phyloP scores from a whole-genome alignment of 2,888 invertebrate genomes.

The Lacanobia oleracea region DNA sequence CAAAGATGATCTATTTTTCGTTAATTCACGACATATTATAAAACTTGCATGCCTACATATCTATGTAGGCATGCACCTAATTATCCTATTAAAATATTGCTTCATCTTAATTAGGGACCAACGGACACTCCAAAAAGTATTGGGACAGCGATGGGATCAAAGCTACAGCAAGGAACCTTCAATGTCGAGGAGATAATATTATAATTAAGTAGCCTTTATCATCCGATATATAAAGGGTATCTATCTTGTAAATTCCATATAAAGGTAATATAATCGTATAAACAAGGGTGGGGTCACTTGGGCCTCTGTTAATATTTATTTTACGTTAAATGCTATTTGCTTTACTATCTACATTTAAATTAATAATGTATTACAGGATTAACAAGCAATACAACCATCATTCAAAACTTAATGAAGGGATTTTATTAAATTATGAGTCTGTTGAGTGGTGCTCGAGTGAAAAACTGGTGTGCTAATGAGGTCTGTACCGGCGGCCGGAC shows the following conservation, averaged over 20 bases:
- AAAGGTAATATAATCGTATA: not conserved
- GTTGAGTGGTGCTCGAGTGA: constrained; percentile 50
- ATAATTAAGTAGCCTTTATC: constrained; percentile 3
- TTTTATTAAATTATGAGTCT: constrained; percentile 60
- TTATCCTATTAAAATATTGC: constrained; percentile 1
- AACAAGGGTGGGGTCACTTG: not conserved
- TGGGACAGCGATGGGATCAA: constrained; percentile 11
- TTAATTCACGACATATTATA: not conserved
- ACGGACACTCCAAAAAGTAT: not conserved
- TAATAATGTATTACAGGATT: constrained; percentile 34
- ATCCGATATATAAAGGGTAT: constrained; percentile 12
- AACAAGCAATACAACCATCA: constrained; percentile 41
- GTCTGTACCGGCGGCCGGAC: constrained; percentile 29
- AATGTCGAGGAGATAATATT: constrained; percentile 1
- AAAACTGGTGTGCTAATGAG: constrained; percentile 63
- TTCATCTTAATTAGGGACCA: constrained; percentile 18
- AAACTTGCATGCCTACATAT: not conserved
- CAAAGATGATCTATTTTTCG: not conserved
- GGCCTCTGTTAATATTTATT: constrained; percentile 15
- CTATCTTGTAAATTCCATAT: constrained; percentile 15
- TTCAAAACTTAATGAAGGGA: constrained; percentile 45
- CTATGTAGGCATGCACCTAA: no score
- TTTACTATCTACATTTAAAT: constrained; percentile 13
- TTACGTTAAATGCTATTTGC: constrained; percentile 18
- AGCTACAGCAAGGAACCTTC: not conserved